Evolutionary conservation across 2,888 invertebrate species (phyloP).

Genomic region (Hypena proboscidalis): DNA sequence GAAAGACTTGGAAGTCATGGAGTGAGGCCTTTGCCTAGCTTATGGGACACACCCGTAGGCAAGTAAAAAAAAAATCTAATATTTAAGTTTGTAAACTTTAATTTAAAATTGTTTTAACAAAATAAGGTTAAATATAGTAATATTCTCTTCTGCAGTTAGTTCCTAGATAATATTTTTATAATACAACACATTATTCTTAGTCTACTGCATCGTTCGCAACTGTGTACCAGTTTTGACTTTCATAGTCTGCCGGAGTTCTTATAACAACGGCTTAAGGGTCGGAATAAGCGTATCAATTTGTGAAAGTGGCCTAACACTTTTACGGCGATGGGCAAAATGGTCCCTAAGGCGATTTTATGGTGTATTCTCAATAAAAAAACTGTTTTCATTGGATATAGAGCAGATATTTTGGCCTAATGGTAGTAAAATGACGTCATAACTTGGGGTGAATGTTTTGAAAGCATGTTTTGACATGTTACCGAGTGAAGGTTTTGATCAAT

Average conservation of each 20-base stretch:
- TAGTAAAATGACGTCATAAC: constrained; percentile 20
- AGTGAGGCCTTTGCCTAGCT: too few species aligned
- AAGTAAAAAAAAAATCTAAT: too few species aligned
- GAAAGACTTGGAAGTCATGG: too few species aligned
- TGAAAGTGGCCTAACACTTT: constrained; percentile 47
- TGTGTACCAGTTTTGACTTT: constrained; percentile 21
- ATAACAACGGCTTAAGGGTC: constrained; percentile 43
- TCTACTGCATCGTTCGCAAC: constrained; percentile 15
- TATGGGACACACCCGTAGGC: too few species aligned
- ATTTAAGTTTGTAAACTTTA: too few species aligned
- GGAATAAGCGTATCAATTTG: constrained; percentile 48
- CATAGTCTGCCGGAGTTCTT: constrained; percentile 35
- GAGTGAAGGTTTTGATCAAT: constrained; percentile 10
- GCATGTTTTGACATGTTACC: constrained; percentile 28
- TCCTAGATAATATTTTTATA: background rate
- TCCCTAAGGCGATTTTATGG: constrained; percentile 52
- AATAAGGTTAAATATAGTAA: too few species aligned
- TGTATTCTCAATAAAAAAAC: constrained; percentile 38
- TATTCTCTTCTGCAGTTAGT: too few species aligned
- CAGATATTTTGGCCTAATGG: constrained; percentile 28
- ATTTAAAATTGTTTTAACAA: too few species aligned
- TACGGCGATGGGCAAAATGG: constrained; percentile 35
- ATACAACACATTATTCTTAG: constrained; percentile 12
- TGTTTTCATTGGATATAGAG: constrained; percentile 34
- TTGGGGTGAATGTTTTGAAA: constrained; percentile 26